Evolutionary conservation across 2,113 vertebrate genomes (phyloP).

Genomic region (Athene noctua): DNA sequence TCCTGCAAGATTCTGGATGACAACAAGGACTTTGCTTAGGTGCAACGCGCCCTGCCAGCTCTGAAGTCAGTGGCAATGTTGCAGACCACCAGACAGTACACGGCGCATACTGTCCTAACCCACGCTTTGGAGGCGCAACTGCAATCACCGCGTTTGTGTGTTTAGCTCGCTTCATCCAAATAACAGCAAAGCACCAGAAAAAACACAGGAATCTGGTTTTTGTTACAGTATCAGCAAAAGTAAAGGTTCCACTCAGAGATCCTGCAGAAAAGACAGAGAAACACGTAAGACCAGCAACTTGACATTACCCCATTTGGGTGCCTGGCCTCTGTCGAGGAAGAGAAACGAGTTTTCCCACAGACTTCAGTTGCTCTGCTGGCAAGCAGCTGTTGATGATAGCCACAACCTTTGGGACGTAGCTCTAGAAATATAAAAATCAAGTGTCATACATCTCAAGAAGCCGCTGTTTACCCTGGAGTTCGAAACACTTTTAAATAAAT

Average conservation of each 20-base stretch:
- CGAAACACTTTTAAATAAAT: neutral
- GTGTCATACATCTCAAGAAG: neutral
- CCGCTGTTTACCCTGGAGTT: neutral
- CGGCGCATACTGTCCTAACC: neutral
- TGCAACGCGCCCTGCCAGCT: neutral
- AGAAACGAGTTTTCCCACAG: neutral
- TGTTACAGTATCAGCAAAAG: neutral
- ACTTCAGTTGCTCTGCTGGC: neutral
- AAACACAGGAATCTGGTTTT: neutral
- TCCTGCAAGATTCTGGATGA: neutral
- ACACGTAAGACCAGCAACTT: neutral
- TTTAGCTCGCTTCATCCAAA: neutral
- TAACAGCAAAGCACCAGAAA: neutral
- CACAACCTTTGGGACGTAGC: neutral
- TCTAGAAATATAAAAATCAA: neutral
- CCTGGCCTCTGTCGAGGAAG: neutral
- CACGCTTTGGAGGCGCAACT: neutral
- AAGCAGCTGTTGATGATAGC: fast-evolving
- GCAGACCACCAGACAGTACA: fast-evolving
- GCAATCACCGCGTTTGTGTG: fast-evolving
- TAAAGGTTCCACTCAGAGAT: neutral
- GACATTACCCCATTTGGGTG: neutral
- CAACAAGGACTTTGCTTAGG: neutral
- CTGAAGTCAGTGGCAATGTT: neutral
- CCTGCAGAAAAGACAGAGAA: neutral